Evolutionary conservation across 1,140 invertebrate species (phyloP).

Genomic region (Periplaneta americana): DNA sequence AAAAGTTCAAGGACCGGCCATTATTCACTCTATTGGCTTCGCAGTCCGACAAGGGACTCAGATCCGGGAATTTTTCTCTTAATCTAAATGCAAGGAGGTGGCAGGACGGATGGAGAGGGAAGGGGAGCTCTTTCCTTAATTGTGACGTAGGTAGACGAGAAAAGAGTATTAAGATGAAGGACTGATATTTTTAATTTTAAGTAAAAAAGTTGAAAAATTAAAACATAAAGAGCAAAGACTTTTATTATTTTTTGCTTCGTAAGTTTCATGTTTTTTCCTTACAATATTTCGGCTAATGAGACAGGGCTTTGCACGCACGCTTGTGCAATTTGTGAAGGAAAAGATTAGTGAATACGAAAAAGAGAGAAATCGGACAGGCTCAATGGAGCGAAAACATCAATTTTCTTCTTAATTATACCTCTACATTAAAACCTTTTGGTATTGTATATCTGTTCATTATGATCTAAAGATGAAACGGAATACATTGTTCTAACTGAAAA

Average conservation of each 20-base stretch:
- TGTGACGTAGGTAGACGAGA: background rate
- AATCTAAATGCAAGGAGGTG: background rate
- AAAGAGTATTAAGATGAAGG: background rate
- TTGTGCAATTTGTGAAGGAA: background rate
- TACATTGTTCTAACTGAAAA: no score
- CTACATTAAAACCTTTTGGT: no score
- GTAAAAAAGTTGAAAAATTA: background rate
- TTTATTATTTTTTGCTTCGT: background rate
- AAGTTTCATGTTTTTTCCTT: background rate
- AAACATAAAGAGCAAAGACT: background rate
- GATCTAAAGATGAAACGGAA: no score
- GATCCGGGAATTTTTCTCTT: background rate
- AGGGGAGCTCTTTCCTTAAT: background rate
- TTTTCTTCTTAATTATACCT: no score
- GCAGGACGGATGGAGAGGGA: background rate
- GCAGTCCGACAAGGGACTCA: background rate
- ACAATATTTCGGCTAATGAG: background rate
- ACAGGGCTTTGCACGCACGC: background rate
- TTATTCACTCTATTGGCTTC: background rate
- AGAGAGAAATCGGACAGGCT: background rate
- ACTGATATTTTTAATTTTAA: background rate
- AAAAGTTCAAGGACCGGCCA: background rate
- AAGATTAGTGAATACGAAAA: background rate
- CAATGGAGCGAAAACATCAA: no score
- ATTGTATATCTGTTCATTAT: no score